Conservation (phyloP, 2,888 invertebrate species). For the Adela reaumurella region DNA sequence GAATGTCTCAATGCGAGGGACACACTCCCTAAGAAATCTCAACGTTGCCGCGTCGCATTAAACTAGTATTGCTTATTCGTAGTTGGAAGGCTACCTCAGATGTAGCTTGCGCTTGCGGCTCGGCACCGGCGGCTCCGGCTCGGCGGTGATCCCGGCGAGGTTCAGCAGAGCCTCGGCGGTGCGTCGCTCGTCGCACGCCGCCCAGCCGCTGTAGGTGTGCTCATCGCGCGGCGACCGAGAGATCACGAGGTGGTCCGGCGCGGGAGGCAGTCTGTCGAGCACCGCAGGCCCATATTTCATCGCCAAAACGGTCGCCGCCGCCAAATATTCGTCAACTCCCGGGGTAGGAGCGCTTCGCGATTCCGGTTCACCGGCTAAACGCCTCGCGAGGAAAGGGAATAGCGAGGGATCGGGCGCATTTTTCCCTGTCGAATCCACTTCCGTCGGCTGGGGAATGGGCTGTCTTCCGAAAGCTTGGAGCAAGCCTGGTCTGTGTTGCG, state of each 20-base stretch:
- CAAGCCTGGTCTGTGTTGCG: slow-evolving; percentile 82
- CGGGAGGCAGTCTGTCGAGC: slow-evolving; percentile 44
- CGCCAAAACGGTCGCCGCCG: slow-evolving; percentile 84
- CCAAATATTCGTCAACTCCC: slow-evolving; percentile 71
- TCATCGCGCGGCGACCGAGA: slow-evolving; percentile 89
- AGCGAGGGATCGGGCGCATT: slow-evolving; percentile 70
- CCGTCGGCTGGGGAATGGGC: slow-evolving; percentile 70
- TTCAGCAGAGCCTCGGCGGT: slow-evolving; percentile 50
- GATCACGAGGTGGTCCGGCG: slow-evolving; percentile 59
- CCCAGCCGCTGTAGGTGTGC: slow-evolving; percentile 79
- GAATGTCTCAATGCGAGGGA: no score
- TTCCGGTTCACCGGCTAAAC: slow-evolving; percentile 45
- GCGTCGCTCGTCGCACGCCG: slow-evolving; percentile 35
- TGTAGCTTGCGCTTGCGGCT: slow-evolving; percentile 7
- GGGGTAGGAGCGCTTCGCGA: slow-evolving; percentile 27
- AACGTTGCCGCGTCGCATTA: background rate
- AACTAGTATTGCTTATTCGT: background rate
- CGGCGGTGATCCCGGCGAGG: slow-evolving; percentile 32
- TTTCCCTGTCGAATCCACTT: slow-evolving; percentile 33
- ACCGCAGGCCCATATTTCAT: slow-evolving; percentile 81
- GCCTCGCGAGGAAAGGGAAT: slow-evolving; percentile 79
- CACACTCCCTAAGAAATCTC: no score
- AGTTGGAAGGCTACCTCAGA: background rate
- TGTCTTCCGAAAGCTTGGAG: slow-evolving; percentile 86
- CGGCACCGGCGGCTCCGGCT: slow-evolving; percentile 18